Evolutionary conservation across 2,888 invertebrate species (phyloP), one percentile per base, ranked within the genome.

Genomic region (Lepidochitona cinerea): DNA sequence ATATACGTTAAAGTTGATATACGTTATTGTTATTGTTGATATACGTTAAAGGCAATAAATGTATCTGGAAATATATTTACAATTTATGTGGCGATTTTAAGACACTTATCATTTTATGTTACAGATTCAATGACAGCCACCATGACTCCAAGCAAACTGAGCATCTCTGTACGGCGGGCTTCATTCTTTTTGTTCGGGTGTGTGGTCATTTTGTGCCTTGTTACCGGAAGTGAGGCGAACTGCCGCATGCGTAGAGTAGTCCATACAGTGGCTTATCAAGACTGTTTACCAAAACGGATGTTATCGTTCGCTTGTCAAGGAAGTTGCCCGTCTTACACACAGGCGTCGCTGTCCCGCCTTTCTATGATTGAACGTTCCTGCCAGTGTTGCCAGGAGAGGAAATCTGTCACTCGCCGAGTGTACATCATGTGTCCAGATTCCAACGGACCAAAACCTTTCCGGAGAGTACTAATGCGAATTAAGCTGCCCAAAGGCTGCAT

Each of bases 301-400:
- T 96, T 97, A 1, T 97, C 96, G 77, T 97, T 96, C 90, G 97
- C 97, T 29, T 97, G 97, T 86, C 95, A 95, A 76, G 97, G 97
- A 72, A 94, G 95, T 86, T 97, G 97, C 90, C 94, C 95, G 71
- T 97, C 96, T 82, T 97, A 97, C 86, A 94, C 97, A 70, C 97
- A 97, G 93, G 54, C 52, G 2, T 97, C 97, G 41, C 96, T 96
- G 6, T 96, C 96, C 84, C 97, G 97, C 93, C 95, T 97, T 89
- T 97, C 97, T 97, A 97, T 97, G 93, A 96, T 97, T 95, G 97
- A 97, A 91, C 93, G 97, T 36, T 96, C 96, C 0, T 97, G 97
- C 88, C 97, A 96, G 94, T 97, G 97, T 90, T 97, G 97, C 88
- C 97, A 97, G 91, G 97, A 97, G 90, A 96, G 96, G 82, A 96